Base-by-base conservation (phyloP, 2,797 vertebrate species). In the Pteronotus mesoamericanus region DNA sequence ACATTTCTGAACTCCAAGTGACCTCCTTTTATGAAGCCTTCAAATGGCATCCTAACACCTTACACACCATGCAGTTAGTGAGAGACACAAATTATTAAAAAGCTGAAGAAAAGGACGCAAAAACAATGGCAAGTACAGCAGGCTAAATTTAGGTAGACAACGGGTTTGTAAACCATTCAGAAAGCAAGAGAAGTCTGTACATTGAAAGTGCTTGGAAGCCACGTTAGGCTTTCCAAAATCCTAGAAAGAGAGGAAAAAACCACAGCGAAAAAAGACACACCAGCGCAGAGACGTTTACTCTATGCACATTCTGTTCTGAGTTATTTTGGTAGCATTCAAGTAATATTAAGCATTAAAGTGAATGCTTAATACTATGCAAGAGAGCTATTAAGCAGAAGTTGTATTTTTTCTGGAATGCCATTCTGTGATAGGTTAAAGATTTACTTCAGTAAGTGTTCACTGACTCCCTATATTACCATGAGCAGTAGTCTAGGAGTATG, bases 1-100 rank as follows among this genome's bases (percentile, higher is more conserved):
- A 98, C 97, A 98, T 97, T 98, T 98, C 96, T 98, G 98, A 99
- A 98, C 98, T 99, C 97, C 97, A 48, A 44, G 39, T 98, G 98
- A 99, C 98, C 98, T 98, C 94, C 86, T 96, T 98, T 98, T 97
- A 98, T 11, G 0, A 97, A 95, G 83, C 69, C 66, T 98, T 84
- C 92, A 97, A 97, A 97, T 96, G 82, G 94, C 98, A 97, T 98
- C 97, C 94, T 98, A 98, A 96, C 97, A 98, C 96, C 97, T 98
- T 96, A 97, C 97, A 98, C 95, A 84, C 16, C 21, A 82, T 26
- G 97, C 96, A 97, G 91, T 93, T 93, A 96, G 94, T 97, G 98
- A 98, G 80, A 72, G 96, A 89, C 55, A 29, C 46, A 96, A 86
- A 61, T 59, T 84, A 77, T 93, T 71, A 34, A 96, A 98, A 97